These are phyloP conservation scores for Darevskia mixta DNA, from an alignment of 2,797 vertebrate species.

Conservation along the genomic window DNA sequence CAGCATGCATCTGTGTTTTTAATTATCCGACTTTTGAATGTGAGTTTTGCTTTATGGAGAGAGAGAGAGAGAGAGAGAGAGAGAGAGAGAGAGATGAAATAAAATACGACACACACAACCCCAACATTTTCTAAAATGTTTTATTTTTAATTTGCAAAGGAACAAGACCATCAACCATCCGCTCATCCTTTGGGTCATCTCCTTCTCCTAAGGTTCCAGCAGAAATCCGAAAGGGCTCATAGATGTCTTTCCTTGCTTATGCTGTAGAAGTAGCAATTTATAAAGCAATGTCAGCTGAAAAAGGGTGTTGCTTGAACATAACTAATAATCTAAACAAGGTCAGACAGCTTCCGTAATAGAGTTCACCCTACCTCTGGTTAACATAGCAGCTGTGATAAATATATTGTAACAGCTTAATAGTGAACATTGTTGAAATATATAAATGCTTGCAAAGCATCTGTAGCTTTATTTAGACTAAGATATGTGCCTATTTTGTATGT, in stretches of 20 bases:
- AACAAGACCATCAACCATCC: slow-evolving; percentile 37
- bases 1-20: slow-evolving; percentile 4
- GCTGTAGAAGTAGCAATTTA: neutral
- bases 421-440: neutral
- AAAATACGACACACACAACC: no score
- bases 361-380: neutral
- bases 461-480: neutral
- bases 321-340: neutral
- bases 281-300: neutral
- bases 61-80: no score
- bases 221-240: slow-evolving; percentile 36
- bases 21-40: neutral
- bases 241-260: neutral
- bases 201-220: slow-evolving; percentile 32
- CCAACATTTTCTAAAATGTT: neutral
- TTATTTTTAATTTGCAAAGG: slow-evolving; percentile 35
- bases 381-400: neutral
- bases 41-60: slow-evolving; percentile 7
- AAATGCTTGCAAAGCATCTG: neutral
- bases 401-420: neutral
- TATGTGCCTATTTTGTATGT: neutral
- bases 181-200: slow-evolving; percentile 16
- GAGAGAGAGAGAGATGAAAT: no score
- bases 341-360: neutral
- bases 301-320: slow-evolving; percentile 14